Evolutionary conservation across 1,140 invertebrate genomes (phyloP).

Genomic region (Microplitis mediator): DNA sequence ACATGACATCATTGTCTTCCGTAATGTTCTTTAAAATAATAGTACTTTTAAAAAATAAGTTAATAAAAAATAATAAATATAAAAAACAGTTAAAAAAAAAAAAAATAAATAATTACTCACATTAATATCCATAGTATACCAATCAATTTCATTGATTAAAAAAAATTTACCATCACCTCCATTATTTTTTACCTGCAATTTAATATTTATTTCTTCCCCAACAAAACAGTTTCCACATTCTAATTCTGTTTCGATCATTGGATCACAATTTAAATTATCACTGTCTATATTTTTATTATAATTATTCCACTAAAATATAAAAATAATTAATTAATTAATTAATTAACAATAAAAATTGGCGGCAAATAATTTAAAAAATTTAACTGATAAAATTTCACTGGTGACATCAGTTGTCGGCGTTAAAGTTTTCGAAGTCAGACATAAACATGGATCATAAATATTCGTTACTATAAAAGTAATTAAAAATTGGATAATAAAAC

Average conservation of each 20-base stretch:
- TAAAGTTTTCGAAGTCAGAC: neutral
- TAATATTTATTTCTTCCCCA: conserved; percentile 37
- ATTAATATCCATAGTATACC: conserved; percentile 44
- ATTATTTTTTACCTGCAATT: conserved; percentile 41
- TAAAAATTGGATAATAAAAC: neutral
- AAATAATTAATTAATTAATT: too few species aligned
- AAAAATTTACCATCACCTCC: conserved; percentile 50
- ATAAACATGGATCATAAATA: neutral
- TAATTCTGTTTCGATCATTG: conserved; percentile 29
- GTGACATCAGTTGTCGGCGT: neutral
- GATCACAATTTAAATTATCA: neutral
- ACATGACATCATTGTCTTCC: conserved; percentile 32
- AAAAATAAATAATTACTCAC: conserved; percentile 25
- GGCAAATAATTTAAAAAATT: too few species aligned
- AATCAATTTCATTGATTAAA: conserved; percentile 51
- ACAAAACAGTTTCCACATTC: conserved; percentile 49
- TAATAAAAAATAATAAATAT: neutral
- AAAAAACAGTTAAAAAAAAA: too few species aligned
- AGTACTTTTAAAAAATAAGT: neutral
- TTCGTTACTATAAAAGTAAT: neutral
- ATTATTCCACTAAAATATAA: neutral
- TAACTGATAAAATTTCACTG: too few species aligned
- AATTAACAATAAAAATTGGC: too few species aligned
- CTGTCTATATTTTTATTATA: neutral
- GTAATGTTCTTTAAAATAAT: conserved; percentile 38